phyloP scores from a whole-genome alignment of 2,888 invertebrate species.

The Lasioglossum morio region DNA sequence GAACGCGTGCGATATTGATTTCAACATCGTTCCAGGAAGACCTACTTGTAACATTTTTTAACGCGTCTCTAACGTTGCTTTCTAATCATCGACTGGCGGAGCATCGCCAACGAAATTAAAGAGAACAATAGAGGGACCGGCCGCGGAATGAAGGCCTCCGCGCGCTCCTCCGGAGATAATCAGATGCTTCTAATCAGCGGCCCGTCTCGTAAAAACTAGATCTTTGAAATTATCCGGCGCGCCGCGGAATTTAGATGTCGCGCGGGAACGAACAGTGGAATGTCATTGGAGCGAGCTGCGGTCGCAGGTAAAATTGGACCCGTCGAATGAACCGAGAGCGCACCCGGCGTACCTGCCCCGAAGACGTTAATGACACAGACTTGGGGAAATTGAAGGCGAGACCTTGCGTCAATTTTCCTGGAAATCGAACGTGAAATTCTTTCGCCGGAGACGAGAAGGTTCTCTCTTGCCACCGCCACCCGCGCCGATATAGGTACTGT shows the following conservation, averaged over 20 bases:
- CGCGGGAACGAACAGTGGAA: slow-evolving; percentile 30
- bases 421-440: slow-evolving; percentile 16
- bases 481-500: background rate
- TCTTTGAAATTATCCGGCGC: slow-evolving; percentile 40
- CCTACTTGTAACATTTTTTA: background rate
- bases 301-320: slow-evolving; percentile 39
- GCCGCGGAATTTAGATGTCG: slow-evolving; percentile 45
- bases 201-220: slow-evolving; percentile 35
- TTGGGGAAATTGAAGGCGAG: slow-evolving; percentile 36
- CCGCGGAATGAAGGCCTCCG: slow-evolving; percentile 21
- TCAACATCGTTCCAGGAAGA: background rate
- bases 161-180: slow-evolving; percentile 20
- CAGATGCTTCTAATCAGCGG: slow-evolving; percentile 47
- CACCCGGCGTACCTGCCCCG: slow-evolving; percentile 7
- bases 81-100: slow-evolving; percentile 7
- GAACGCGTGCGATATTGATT: background rate
- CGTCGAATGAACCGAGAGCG: slow-evolving; percentile 6
- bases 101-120: slow-evolving; percentile 33
- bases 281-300: slow-evolving; percentile 20
- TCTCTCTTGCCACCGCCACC: background rate
- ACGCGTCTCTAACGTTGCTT: background rate
- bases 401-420: slow-evolving; percentile 44
- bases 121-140: slow-evolving; percentile 31
- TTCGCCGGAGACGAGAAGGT: slow-evolving; percentile 2
- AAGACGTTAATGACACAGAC: slow-evolving; percentile 34